Base-by-base conservation (phyloP, 2,888 invertebrate species). In the Smittia aterrima region DNA sequence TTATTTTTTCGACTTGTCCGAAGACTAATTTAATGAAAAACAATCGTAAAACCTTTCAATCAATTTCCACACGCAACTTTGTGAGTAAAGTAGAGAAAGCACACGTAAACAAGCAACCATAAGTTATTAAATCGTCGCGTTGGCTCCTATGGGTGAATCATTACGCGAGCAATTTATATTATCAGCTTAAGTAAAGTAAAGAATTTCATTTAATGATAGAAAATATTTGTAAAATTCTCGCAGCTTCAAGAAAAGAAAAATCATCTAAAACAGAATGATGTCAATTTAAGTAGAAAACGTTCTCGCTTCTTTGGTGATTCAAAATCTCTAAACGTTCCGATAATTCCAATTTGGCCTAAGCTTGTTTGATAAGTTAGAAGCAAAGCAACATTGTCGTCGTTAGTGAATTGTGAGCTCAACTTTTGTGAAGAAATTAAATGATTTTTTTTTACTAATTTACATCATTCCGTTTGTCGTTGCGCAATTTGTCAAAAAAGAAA, bases 151-250 rank as follows among this genome's bases (percentile, higher is more conserved):
- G 58, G 22, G 58, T 58, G 58, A 58, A 18, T 58, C 58, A 22
- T 58, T 58, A n/a, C 58, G n/a, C 22, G 58, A 22, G 22, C 20
- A 58, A n/a, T 58, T 58, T 22, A 20, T 58, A 20, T 58, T 58
- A 58, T 58, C 58, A 22, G 22, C 22, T 47, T 6, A 58, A 3
- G 4, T 58, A 58, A 58, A 18, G 20, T 58, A 20, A 58, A 58
- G 9, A 58, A 9, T 58, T 58, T 58, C 58, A 58, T 58, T 58
- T 22, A 58, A 22, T 58, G 58, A 58, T 58, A 58, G 58, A 22
- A 20, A 58, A 20, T 58, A 47, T 47, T 47, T 47, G 58, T 22
- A 58, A n/a, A n/a, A n/a, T n/a, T n/a, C n/a, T n/a, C n/a, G n/a
- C 22, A 58, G 58, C 58, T 58, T 58, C n/a, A 3, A n/a, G n/a